Percentiles rank a stretch among this genome's conserved stretches.
phyloP scores from a whole-genome alignment of 2,797 vertebrate genomes.

The Rhinoraja longicauda region DNA sequence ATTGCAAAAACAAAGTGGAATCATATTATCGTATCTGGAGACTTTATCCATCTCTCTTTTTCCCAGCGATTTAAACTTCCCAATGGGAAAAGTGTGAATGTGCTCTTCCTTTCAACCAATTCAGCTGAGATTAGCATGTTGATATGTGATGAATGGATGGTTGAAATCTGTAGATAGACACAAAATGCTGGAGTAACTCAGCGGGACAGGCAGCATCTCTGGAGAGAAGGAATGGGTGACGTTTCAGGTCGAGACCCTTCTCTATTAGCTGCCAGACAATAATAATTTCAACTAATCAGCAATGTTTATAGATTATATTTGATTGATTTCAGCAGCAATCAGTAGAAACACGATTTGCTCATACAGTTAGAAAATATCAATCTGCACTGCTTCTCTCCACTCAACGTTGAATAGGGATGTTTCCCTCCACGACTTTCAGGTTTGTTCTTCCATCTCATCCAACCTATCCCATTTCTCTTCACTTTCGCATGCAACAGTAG shows the following conservation, averaged over 20 bases:
- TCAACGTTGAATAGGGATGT: too few species aligned
- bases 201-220: too few species aligned
- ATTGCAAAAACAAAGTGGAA: not conserved
- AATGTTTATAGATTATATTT: not conserved
- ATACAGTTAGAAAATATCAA: too few species aligned
- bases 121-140: not conserved
- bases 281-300: not conserved
- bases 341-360: not conserved
- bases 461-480: too few species aligned
- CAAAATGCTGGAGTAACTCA: too few species aligned
- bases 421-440: too few species aligned
- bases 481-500: too few species aligned
- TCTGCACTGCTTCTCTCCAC: too few species aligned
- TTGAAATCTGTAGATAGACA: not conserved
- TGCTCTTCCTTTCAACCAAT: not conserved
- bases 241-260: too few species aligned
- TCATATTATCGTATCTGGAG: not conserved
- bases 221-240: too few species aligned
- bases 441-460: too few species aligned
- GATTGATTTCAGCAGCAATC: not conserved
- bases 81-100: not conserved
- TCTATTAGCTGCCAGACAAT: not conserved
- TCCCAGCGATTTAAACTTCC: not conserved
- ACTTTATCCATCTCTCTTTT: not conserved
- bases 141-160: not conserved